These are phyloP conservation scores for Chymomyza amoena DNA, from an alignment of 2,888 invertebrate genomes.

Conservation along the genomic window DNA sequence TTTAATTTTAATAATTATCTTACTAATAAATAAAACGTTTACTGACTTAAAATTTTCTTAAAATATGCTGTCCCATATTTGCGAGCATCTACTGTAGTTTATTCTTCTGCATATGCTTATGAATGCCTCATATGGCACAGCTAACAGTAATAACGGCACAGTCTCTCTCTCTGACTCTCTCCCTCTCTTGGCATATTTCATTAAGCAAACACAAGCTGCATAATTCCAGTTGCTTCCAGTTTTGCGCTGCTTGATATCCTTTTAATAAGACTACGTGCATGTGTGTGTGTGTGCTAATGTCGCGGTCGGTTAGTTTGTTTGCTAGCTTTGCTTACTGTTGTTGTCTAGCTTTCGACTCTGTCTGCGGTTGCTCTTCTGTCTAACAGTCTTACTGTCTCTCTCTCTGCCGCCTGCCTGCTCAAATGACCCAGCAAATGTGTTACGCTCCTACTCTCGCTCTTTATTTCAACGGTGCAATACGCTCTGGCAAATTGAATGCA, in stretches of 20 bases:
- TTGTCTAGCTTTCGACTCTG: background rate
- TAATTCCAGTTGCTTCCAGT: background rate
- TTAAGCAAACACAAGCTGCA: background rate
- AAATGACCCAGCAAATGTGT: background rate
- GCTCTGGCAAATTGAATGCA: conserved; percentile 27
- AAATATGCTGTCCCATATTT: too few relatives aligned
- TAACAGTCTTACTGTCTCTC: background rate
- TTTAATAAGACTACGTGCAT: conserved; percentile 2
- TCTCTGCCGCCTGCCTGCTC: background rate
- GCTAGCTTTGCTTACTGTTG: background rate
- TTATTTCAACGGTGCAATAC: conserved; percentile 11
- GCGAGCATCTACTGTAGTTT: background rate
- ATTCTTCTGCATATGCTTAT: background rate
- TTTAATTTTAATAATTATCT: too few relatives aligned
- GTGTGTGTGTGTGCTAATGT: conserved; percentile 17
- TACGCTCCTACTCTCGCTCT: conserved; percentile 13
- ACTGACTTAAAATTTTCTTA: too few relatives aligned
- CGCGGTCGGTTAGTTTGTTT: background rate
- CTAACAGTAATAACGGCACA: conserved; percentile 14
- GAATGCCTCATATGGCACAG: conserved; percentile 18
- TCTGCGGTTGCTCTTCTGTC: background rate
- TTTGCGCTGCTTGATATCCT: background rate
- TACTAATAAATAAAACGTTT: too few relatives aligned
- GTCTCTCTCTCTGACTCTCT: background rate
- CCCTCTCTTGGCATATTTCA: background rate